Evolutionary conservation across 2,888 invertebrate genomes (phyloP).

Genomic region (Drosophila neotestacea): DNA sequence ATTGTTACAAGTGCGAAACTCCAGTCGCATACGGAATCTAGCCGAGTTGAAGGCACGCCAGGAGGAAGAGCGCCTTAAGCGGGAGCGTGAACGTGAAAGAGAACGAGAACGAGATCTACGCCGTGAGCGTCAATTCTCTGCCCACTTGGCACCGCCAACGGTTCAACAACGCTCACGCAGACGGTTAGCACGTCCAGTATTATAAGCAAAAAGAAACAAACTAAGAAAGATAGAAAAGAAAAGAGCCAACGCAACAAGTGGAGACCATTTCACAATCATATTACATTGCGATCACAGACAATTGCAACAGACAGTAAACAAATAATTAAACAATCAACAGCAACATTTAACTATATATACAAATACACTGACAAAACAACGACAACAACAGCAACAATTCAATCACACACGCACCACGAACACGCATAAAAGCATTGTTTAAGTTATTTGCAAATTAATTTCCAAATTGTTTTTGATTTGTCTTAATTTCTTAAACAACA

Average conservation of each 20-base stretch:
- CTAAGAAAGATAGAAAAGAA: constrained; percentile 11
- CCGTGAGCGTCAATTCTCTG: constrained; percentile 62
- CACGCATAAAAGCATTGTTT: constrained; percentile 46
- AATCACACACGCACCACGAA: constrained; percentile 46
- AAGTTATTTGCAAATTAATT: constrained; percentile 55
- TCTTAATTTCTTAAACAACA: constrained; percentile 50
- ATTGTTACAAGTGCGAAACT: constrained; percentile 84
- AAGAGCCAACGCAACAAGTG: constrained; percentile 29
- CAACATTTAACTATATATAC: constrained; percentile 21
- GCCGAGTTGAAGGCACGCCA: constrained; percentile 83
- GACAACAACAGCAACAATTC: constrained; percentile 26
- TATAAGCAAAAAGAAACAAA: constrained; percentile 42
- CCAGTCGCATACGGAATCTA: constrained; percentile 83
- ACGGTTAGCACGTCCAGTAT: constrained; percentile 84
- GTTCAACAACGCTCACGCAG: constrained; percentile 86
- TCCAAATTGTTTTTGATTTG: constrained; percentile 51
- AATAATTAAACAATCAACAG: constrained; percentile 24
- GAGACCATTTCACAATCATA: constrained; percentile 54
- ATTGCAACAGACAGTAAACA: constrained; percentile 23
- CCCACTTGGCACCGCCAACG: constrained; percentile 79
- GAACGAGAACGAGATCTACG: constrained; percentile 62
- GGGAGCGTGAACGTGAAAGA: constrained; percentile 64
- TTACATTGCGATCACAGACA: constrained; percentile 26
- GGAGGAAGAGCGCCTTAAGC: constrained; percentile 86
- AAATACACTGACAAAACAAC: constrained; percentile 11